Conservation (phyloP, 2,888 invertebrate genomes). For the Caradrina clavipalpis region DNA sequence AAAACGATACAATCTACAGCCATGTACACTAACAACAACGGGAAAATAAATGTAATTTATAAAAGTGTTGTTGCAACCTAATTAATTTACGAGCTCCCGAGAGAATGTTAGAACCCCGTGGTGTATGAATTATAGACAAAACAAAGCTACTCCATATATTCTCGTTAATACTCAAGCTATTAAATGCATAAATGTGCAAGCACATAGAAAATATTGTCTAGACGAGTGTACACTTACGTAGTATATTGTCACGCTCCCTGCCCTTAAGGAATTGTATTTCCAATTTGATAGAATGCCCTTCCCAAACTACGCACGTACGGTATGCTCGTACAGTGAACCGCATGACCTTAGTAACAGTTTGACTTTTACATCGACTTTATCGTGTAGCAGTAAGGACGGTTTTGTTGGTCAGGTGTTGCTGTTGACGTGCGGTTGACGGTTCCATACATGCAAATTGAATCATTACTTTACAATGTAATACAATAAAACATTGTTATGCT, state of each 20-base stretch:
- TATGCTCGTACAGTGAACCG: slow-evolving; percentile 16
- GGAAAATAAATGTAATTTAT: slow-evolving; percentile 42
- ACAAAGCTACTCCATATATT: slow-evolving; percentile 27
- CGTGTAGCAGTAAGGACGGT: background rate
- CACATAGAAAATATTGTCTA: slow-evolving; percentile 38
- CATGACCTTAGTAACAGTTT: background rate
- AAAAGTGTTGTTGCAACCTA: slow-evolving; percentile 59
- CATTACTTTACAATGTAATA: slow-evolving; percentile 20
- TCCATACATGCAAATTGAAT: slow-evolving; percentile 19
- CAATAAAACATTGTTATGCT: slow-evolving; percentile 8
- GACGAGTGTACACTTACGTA: slow-evolving; percentile 26
- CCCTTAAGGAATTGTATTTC: slow-evolving; percentile 24
- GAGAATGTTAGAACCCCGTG: slow-evolving; percentile 64
- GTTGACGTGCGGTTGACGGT: background rate
- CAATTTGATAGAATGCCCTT: slow-evolving; percentile 38
- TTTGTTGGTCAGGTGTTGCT: background rate
- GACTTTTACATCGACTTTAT: background rate
- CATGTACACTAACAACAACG: slow-evolving; percentile 11
- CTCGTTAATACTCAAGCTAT: slow-evolving; percentile 23
- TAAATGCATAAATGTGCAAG: slow-evolving; percentile 39
- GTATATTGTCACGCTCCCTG: slow-evolving; percentile 17
- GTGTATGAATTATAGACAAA: slow-evolving; percentile 51
- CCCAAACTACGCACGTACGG: slow-evolving; percentile 25
- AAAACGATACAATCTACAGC: slow-evolving; percentile 11
- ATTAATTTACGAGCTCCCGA: slow-evolving; percentile 74